Percentiles rank a stretch among this genome's conserved stretches.
phyloP scores from a whole-genome alignment of 1,140 invertebrate genomes.

The Panulirus ornatus region DNA sequence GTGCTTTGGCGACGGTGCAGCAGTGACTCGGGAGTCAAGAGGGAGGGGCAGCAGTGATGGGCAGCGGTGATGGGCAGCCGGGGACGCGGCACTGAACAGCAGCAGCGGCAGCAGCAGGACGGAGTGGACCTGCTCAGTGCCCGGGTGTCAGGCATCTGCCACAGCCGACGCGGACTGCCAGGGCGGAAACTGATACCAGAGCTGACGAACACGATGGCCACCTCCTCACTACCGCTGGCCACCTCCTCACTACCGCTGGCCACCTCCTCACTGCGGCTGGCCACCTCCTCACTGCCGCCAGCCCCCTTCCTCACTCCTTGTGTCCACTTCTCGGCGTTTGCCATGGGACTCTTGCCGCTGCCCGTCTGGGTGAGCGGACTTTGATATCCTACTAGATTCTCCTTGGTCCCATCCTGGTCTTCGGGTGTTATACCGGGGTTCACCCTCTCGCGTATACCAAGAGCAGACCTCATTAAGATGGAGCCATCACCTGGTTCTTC shows the following conservation, averaged over 20 bases:
- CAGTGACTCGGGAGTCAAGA: too few species aligned
- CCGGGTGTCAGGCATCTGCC: constrained; percentile 27
- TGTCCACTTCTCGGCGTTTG: too few species aligned
- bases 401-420: too few species aligned
- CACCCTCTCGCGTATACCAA: too few species aligned
- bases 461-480: too few species aligned
- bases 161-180: not conserved
- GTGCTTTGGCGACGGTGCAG: too few species aligned
- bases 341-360: too few species aligned
- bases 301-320: not conserved
- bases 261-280: not conserved
- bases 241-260: not conserved
- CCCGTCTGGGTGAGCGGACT: too few species aligned
- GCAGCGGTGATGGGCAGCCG: not conserved
- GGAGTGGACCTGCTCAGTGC: constrained; percentile 3
- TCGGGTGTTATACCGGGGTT: too few species aligned
- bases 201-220: not conserved
- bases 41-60: not conserved
- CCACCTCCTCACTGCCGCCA: not conserved
- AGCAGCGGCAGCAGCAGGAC: not conserved
- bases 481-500: too few species aligned
- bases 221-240: not conserved
- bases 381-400: too few species aligned
- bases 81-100: too few species aligned
- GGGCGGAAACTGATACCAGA: constrained; percentile 18